These are phyloP conservation scores for Coreoperca whiteheadi DNA, from an alignment of 2,113 vertebrate species.

Conservation along the genomic window DNA sequence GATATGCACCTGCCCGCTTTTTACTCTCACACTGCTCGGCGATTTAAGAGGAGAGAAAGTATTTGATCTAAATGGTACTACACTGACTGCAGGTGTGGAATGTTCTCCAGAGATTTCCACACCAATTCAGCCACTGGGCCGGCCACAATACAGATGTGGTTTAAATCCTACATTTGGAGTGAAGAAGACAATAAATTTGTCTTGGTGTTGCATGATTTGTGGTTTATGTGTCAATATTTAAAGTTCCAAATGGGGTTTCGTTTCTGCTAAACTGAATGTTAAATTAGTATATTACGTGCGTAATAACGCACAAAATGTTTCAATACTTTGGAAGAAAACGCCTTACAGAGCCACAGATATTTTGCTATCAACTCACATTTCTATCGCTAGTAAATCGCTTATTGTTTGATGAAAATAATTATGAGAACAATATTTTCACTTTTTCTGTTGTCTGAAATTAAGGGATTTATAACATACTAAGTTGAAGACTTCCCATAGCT, in stretches of 20 bases:
- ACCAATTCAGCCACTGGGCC: constrained; percentile 11
- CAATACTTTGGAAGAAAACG: not conserved
- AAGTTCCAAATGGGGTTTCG: not conserved
- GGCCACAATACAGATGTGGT: not conserved
- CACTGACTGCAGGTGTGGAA: constrained; percentile 73
- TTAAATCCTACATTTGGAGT: not conserved
- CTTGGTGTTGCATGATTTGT: not conserved
- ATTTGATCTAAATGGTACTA: constrained; percentile 80
- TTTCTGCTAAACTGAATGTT: not conserved
- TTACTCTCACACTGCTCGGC: constrained; percentile 77
- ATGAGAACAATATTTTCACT: not conserved
- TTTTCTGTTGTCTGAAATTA: not conserved
- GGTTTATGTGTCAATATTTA: not conserved
- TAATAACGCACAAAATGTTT: not conserved
- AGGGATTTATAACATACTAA: not conserved
- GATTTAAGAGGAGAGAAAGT: constrained; percentile 78
- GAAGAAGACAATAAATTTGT: not conserved
- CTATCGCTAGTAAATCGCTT: not conserved
- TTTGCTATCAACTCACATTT: not conserved
- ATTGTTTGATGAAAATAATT: not conserved
- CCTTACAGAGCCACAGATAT: not conserved
- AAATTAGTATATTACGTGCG: not conserved
- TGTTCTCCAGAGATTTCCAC: constrained; percentile 45
- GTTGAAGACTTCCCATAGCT: not conserved
- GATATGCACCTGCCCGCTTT: constrained; percentile 85